These are phyloP conservation scores for Anoplius nigerrimus DNA, from an alignment of 2,888 invertebrate genomes.

Conservation along the genomic window DNA sequence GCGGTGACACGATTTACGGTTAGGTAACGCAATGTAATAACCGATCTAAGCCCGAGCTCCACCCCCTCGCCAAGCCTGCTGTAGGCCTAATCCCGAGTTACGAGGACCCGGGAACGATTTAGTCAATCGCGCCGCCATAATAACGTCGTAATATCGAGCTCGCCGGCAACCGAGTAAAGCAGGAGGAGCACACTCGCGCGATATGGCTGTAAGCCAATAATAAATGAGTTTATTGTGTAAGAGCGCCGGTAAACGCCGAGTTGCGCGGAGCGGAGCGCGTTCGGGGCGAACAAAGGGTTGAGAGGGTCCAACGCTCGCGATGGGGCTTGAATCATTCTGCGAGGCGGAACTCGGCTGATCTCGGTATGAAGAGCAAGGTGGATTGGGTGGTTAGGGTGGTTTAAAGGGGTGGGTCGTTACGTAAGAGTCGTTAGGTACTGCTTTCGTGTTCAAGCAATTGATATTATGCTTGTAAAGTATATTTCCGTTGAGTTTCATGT, in stretches of 20 bases:
- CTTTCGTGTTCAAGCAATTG: too few species aligned
- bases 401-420: too few species aligned
- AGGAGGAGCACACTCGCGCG: constrained; percentile 28
- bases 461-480: too few species aligned
- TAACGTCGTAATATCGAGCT: constrained; percentile 56
- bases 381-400: too few species aligned
- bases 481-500: too few species aligned
- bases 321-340: too few species aligned
- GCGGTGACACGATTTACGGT: constrained; percentile 57
- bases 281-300: constrained; percentile 27
- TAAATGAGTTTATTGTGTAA: constrained; percentile 47
- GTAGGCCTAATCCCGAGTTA: constrained; percentile 57
- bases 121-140: constrained; percentile 62
- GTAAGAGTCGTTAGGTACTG: too few species aligned
- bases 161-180: constrained; percentile 42
- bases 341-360: too few species aligned
- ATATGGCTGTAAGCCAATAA: constrained; percentile 51
- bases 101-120: constrained; percentile 58
- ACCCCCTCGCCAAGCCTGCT: constrained; percentile 10
- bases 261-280: neutral
- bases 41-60: constrained; percentile 53
- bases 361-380: too few species aligned
- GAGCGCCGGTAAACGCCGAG: neutral
- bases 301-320: neutral
- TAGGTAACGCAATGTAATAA: constrained; percentile 57